Evolutionary conservation across 1,140 invertebrate genomes (phyloP).

Genomic region (Nilaparvata lugens): DNA sequence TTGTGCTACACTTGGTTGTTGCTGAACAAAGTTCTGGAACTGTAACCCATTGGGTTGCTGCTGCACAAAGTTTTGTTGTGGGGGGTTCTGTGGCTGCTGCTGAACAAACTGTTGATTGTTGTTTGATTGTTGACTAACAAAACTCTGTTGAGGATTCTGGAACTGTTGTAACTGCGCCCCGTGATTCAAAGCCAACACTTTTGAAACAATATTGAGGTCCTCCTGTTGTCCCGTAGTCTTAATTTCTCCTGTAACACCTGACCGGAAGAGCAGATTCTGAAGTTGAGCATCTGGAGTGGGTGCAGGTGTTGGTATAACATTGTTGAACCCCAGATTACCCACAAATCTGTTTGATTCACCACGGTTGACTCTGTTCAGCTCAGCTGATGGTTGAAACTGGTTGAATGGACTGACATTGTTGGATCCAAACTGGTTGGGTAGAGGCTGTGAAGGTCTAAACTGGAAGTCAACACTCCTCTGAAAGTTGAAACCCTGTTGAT

Average conservation of each 20-base stretch:
- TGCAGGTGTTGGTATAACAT: slow-evolving; percentile 20
- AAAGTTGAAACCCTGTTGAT: slow-evolving; percentile 30
- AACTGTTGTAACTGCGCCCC: slow-evolving; percentile 32
- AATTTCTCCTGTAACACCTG: slow-evolving; percentile 44
- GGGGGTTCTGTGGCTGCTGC: neutral
- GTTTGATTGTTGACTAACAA: neutral
- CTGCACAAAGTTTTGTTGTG: too few relatives aligned
- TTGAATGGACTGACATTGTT: neutral
- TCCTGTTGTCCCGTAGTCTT: slow-evolving; percentile 39
- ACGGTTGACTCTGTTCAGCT: slow-evolving; percentile 29
- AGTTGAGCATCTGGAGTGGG: slow-evolving; percentile 47
- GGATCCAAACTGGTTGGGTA: slow-evolving; percentile 3
- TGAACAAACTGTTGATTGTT: neutral
- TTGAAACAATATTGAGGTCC: slow-evolving; percentile 69
- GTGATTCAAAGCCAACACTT: slow-evolving; percentile 65
- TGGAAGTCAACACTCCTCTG: slow-evolving; percentile 38
- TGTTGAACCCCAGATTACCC: slow-evolving; percentile 28
- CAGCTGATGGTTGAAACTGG: slow-evolving; percentile 27
- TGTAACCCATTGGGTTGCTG: too few relatives aligned
- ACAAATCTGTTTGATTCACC: slow-evolving; percentile 23
- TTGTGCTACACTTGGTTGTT: too few relatives aligned
- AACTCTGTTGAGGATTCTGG: neutral
- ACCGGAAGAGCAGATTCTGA: slow-evolving; percentile 51
- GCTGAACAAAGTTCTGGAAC: too few relatives aligned
- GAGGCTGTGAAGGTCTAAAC: slow-evolving; percentile 8